Evolutionary conservation across 2,113 vertebrate genomes (phyloP), one percentile per base, ranked within the genome.

Genomic region (Phasianus colchicus): DNA sequence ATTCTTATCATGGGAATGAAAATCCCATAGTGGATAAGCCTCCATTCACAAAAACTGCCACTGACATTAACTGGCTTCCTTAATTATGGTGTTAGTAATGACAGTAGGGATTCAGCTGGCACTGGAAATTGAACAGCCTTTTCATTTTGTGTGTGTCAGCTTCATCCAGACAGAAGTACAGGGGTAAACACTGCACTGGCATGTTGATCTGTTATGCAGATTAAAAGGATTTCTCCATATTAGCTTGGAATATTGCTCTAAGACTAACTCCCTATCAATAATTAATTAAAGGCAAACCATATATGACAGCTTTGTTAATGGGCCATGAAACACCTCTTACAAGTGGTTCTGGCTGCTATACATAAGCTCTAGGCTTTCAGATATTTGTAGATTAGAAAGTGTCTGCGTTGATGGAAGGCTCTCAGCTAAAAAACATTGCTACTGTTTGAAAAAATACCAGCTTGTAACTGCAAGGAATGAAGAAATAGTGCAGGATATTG

Each of bases 171-270:
- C 71, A 57, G 71, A 42, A 76, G 47, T 67, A 60, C 24, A 57
- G 64, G 3, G 15, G 52, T 42, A 24, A 87, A 34, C 22, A 15
- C 21, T 30, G 50, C 32, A 76, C 58, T 40, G 25, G 36, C 45
- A 71, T n/a, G 79, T 71, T 83, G 60, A 81, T 89, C 72, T 81
- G 27, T 52, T 86, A 52, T 36, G 69, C 27, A 90, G 57, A 88
- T 92, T 90, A 48, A 92, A 81, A 90, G 30, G 29, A 88, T 89
- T 89, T 95, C 74, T 88, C 60, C 47, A 18, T 86, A 83, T 90
- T 80, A 83, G 22, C 42, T 76, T 89, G 65, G 80, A 89, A 88
- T 75, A 10, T 71, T 86, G 50, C 52, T 86, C 47, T 12, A 85
- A 83, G 57, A 83, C 65, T 86, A 91, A 88, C 91, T 61, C 60